Base-by-base conservation (phyloP, 2,888 invertebrate genomes). In the Himalopsyche japonica region DNA sequence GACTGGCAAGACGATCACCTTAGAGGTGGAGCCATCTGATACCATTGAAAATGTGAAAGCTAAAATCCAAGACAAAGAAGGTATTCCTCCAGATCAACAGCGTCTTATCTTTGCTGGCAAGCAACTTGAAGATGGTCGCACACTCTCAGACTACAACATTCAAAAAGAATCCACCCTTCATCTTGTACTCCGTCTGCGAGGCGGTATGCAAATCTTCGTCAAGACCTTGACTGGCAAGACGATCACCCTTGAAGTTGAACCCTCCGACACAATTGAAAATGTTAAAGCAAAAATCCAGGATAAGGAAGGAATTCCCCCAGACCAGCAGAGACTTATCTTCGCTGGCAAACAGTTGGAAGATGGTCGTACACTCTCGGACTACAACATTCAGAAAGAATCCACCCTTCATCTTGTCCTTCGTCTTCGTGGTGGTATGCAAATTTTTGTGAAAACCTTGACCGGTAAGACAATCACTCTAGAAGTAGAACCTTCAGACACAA, bases 201-300 rank as follows among this genome's bases (percentile, higher is more conserved):
- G 94, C 3, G 43, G 43, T 43, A 98, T 98, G 98, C 98, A 99
- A 95, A 98, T 99, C 91, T 99, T 98, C 91, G 98, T 98, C 86
- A 98, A 98, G 91, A 98, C 97, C 90, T 94, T 98, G 85, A 97
- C 97, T 90, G 98, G 97, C 89, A 98, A 98, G 94, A 98, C 97
- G 93, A 97, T 98, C 93, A 97, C 97, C 89, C 95, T 97, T 89
- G 97, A 97, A 94, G 97, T 97, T 89, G 97, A 98, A 91, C 95
- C 97, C 79, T 96, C 96, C 0, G 98, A 98, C 90, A 97, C 97
- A 79, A 98, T 98, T 91, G 97, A 98, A 92, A 97, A 98, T 96
- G 98, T 98, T 87, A 98, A 98, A 92, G 95, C 96, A 84, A 97
- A 97, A 91, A 97, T 97, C 90, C 97, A 97, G 91, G 97, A 96